A percentile compares a stretch with the other conserved stretches of the same genome.
phyloP scores from a whole-genome alignment of 2,113 vertebrate genomes.

The human (Homo sapiens) region DNA sequence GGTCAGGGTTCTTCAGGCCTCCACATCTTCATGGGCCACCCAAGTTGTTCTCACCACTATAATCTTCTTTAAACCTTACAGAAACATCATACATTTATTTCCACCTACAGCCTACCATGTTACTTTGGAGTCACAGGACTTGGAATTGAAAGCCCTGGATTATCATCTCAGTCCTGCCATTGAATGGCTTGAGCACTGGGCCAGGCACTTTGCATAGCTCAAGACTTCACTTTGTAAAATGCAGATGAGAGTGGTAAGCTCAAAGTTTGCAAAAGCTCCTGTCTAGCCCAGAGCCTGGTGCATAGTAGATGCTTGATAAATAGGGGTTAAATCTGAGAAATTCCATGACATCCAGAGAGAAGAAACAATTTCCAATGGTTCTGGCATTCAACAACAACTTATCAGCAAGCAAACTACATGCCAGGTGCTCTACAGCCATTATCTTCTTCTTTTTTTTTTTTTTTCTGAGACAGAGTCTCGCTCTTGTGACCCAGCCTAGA shows the following conservation, averaged over 20 bases:
- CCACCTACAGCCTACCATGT: neutral
- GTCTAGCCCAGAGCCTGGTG: neutral
- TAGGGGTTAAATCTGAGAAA: neutral
- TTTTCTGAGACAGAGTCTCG: no score
- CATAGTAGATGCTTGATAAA: neutral
- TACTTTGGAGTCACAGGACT: neutral
- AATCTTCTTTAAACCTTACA: neutral
- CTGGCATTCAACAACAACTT: neutral
- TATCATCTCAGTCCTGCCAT: neutral
- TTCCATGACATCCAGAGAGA: neutral
- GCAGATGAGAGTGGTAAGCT: neutral
- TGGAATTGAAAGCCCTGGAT: neutral
- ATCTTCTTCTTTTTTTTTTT: neutral
- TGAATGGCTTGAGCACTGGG: neutral
- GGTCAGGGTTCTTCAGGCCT: neutral
- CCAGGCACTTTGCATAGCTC: neutral
- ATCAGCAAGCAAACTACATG: neutral
- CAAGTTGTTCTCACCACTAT: neutral
- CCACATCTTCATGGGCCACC: neutral
- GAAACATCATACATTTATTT: neutral
- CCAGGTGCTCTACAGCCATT: neutral
- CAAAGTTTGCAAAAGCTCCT: neutral
- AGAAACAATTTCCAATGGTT: neutral
- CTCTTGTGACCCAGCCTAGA: no score
- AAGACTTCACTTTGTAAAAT: neutral